Evolutionary conservation across 2,888 invertebrate species (phyloP), one percentile per base, ranked within the genome.

Genomic region (Bellardia pandia): DNA sequence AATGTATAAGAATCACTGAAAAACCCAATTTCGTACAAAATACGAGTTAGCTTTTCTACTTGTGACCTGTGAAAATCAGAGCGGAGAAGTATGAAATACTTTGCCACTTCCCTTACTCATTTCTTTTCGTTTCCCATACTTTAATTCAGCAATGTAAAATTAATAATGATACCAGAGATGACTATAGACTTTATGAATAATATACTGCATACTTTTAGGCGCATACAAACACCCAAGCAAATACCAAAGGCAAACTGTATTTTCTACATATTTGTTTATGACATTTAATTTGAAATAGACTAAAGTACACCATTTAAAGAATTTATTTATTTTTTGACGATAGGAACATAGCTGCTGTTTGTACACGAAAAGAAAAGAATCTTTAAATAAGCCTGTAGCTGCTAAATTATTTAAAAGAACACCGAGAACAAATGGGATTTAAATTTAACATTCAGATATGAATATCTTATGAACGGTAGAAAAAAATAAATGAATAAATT

Each of bases 161-260:
- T 72, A 51, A 80, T 71, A 16, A 69, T 58, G 60, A 33, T 48
- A 51, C 30, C 33, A 23, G 14, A 37, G 58, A 58, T 45, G 58
- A 13, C 42, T 74, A n/a, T 33, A 40, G 14, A 53, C 56, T 62
- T 69, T 64, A 48, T 33, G 45, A 74, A 74, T 56, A 75, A 40
- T 42, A 37, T 72, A 30, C 40, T 74, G 78, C 84, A 69, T 85
- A 80, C 53, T 79, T 74, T 79, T 53, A 16, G 85, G 79, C 79
- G 42, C 16, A 48, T 1, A 37, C 11, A 68, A 56, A 58, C 16
- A n/a, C 33, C 33, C 11, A 45, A 45, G 13, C n/a, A 72, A 42
- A 56, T 48, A 76, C 45, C 48, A 33, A 42, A 42, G 13, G n/a
- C 51, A 23, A 45, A 13, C 48, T 13, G 30, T 4, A 3, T 48